A percentile compares a stretch with the other conserved stretches of the same genome.
These are phyloP conservation scores for Lichenostomus cassidix DNA, from an alignment of 2,113 vertebrate genomes.

Conservation along the genomic window DNA sequence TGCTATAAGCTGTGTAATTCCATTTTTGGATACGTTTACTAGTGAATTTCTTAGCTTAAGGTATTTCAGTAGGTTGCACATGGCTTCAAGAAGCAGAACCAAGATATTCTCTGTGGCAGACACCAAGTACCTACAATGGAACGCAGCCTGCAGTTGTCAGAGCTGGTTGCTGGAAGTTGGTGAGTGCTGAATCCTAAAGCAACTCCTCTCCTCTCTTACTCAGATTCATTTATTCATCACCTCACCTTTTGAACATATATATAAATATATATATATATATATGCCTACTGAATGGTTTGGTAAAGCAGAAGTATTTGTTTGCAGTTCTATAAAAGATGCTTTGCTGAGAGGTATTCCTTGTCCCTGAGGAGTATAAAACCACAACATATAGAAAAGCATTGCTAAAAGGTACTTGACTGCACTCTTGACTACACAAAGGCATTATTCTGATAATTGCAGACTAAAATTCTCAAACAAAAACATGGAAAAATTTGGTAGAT, in stretches of 20 bases:
- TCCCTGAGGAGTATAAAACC: neutral
- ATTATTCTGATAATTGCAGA: neutral
- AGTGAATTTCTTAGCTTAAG: neutral
- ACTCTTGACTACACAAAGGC: neutral
- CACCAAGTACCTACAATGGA: neutral
- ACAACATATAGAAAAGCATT: neutral
- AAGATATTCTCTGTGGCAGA: neutral
- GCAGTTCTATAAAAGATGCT: neutral
- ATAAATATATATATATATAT: no score
- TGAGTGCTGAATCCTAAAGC: neutral
- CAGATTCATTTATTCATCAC: neutral
- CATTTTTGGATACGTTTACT: neutral
- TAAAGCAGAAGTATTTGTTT: neutral
- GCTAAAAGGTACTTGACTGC: neutral
- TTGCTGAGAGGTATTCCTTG: neutral
- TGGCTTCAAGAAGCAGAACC: neutral
- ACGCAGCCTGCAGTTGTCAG: neutral
- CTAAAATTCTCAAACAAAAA: neutral
- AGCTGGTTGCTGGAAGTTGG: neutral
- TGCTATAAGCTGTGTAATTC: neutral
- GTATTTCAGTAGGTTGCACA: neutral
- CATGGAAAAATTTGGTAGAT: rapidly evolving
- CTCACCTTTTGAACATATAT: neutral
- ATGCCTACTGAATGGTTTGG: neutral
- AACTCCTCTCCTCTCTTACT: neutral